Evolutionary conservation across 2,888 invertebrate genomes (phyloP).

Genomic region (Drosophila merina): DNA sequence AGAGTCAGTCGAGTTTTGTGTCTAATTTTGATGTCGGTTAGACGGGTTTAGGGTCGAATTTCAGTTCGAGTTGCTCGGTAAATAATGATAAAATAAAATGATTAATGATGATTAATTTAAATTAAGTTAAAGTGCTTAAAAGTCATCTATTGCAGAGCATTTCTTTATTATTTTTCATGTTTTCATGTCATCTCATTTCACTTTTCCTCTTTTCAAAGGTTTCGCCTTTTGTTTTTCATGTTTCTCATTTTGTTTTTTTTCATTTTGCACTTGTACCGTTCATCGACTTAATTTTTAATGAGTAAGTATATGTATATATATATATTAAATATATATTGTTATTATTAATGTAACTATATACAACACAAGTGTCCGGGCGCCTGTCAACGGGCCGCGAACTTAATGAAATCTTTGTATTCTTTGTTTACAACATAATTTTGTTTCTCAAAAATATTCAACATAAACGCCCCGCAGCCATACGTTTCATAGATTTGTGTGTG

Average conservation of each 20-base stretch:
- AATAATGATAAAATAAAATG: no score
- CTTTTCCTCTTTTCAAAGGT: constrained; percentile 43
- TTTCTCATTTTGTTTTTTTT: constrained; percentile 20
- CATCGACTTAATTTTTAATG: constrained; percentile 72
- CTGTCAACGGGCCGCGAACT: constrained; percentile 38
- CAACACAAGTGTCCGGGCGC: constrained; percentile 61
- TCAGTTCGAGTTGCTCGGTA: no score
- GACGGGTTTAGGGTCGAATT: not conserved
- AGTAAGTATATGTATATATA: constrained; percentile 60
- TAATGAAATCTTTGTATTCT: constrained; percentile 71
- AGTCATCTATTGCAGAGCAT: constrained; percentile 81
- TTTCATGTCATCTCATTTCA: constrained; percentile 48
- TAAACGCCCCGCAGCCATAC: constrained; percentile 47
- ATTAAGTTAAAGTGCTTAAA: not conserved
- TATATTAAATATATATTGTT: constrained; percentile 61
- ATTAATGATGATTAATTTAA: no score
- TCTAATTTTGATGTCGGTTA: not conserved
- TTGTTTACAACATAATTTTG: constrained; percentile 68
- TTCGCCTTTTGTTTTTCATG: constrained; percentile 31
- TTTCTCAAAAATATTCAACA: constrained; percentile 62
- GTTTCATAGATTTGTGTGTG: constrained; percentile 54
- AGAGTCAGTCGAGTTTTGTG: not conserved
- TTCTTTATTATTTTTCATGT: constrained; percentile 72
- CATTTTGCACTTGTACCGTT: constrained; percentile 75
- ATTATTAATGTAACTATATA: constrained; percentile 73